Conservation (phyloP, 1,140 invertebrate genomes). For the Himalopsyche phryganea region DNA sequence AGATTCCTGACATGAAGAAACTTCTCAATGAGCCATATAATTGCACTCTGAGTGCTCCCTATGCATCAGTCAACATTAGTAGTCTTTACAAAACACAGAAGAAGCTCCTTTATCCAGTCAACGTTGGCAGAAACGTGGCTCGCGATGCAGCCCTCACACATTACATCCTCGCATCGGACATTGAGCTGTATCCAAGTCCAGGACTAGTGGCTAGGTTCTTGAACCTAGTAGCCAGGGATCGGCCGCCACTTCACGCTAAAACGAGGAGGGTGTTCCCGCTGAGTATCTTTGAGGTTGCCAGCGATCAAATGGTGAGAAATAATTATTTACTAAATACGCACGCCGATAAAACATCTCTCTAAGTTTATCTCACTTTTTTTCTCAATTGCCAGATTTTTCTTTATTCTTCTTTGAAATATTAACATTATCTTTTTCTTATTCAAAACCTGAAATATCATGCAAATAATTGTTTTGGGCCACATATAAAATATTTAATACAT, state of each 20-base stretch:
- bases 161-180: slow-evolving; percentile 82
- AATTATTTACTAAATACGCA: neutral
- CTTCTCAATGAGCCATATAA: slow-evolving; percentile 63
- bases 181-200: slow-evolving; percentile 84
- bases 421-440: too few species aligned
- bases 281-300: slow-evolving; percentile 79
- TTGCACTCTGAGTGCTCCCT: slow-evolving; percentile 66
- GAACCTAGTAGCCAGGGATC: slow-evolving; percentile 75
- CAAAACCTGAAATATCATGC: too few species aligned
- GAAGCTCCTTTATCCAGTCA: slow-evolving; percentile 81
- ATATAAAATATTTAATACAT: too few species aligned
- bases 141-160: slow-evolving; percentile 77
- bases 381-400: too few species aligned
- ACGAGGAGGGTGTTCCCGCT: slow-evolving; percentile 77
- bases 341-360: neutral
- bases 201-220: slow-evolving; percentile 72
- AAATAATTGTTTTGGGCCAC: too few species aligned
- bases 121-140: slow-evolving; percentile 82
- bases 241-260: slow-evolving; percentile 56
- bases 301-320: slow-evolving; percentile 50
- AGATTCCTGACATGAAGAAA: slow-evolving; percentile 64
- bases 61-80: slow-evolving; percentile 59
- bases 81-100: slow-evolving; percentile 76
- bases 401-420: too few species aligned
- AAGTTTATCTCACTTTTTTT: too few species aligned